These are phyloP conservation scores for Trematomus loennbergii DNA, from an alignment of 2,113 vertebrate genomes.

Conservation along the genomic window DNA sequence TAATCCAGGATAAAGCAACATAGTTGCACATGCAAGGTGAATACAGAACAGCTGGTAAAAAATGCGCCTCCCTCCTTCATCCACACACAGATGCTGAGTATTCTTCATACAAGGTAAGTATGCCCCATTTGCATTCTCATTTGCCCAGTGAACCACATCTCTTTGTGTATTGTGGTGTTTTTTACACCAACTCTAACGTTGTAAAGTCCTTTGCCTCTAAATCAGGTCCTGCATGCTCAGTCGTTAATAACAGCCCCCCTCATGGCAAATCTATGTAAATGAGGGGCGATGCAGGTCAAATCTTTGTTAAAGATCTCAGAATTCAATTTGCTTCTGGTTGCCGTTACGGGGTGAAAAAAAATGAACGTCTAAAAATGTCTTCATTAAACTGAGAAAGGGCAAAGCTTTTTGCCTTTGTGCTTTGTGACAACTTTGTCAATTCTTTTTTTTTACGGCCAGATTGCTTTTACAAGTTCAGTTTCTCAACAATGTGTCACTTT, in stretches of 20 bases:
- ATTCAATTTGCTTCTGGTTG: background rate
- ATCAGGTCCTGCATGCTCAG: slow-evolving; percentile 13
- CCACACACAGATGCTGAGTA: background rate
- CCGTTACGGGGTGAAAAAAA: background rate
- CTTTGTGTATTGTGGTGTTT: slow-evolving; percentile 12
- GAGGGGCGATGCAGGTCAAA: slow-evolving; percentile 22
- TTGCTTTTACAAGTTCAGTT: background rate
- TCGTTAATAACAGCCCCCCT: slow-evolving; percentile 45
- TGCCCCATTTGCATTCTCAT: slow-evolving; percentile 52
- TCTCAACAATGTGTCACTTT: background rate
- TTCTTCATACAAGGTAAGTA: slow-evolving; percentile 15
- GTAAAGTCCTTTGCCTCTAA: slow-evolving; percentile 33
- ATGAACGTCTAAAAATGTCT: background rate
- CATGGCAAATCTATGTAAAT: background rate
- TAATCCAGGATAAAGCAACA: too few relatives aligned
- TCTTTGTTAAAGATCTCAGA: slow-evolving; percentile 4
- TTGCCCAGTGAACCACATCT: slow-evolving; percentile 47
- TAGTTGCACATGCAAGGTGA: too few relatives aligned
- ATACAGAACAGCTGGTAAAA: too few relatives aligned
- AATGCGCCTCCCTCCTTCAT: too few relatives aligned
- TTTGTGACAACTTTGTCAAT: background rate
- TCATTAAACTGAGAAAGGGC: background rate
- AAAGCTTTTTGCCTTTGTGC: background rate
- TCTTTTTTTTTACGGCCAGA: background rate
- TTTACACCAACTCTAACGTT: slow-evolving; percentile 12